phyloP scores from a whole-genome alignment of 2,113 vertebrate genomes.

The Typhlomys cinereus region DNA sequence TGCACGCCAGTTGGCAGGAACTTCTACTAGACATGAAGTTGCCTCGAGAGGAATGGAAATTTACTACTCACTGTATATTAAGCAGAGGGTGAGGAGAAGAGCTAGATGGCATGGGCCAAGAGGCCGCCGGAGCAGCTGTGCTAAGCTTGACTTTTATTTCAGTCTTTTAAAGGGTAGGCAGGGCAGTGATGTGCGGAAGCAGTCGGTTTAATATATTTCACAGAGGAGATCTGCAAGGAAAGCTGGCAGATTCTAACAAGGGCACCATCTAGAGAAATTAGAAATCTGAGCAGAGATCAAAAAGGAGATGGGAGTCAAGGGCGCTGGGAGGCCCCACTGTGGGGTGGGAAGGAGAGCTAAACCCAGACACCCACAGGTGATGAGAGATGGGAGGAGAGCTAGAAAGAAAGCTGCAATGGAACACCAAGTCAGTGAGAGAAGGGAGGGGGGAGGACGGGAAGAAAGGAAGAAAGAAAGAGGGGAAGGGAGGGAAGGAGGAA shows the following conservation, averaged over 20 bases:
- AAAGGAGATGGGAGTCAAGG: constrained; percentile 55
- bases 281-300: constrained; percentile 51
- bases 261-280: constrained; percentile 31
- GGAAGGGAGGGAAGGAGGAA: background rate
- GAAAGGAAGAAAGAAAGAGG: background rate
- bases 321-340: background rate
- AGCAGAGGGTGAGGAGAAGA: constrained; percentile 19
- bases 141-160: constrained; percentile 30
- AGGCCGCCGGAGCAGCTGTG: background rate
- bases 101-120: background rate
- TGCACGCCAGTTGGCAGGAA: constrained; percentile 37
- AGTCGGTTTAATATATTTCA: constrained; percentile 10
- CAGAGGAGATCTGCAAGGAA: constrained; percentile 5
- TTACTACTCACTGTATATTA: constrained; percentile 28
- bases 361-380: background rate
- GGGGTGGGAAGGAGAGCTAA: background rate
- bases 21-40: constrained; percentile 52
- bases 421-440: background rate
- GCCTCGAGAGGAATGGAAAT: constrained; percentile 54
- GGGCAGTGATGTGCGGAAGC: background rate
- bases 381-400: background rate
- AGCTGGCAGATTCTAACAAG: constrained; percentile 44
- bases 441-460: background rate
- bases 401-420: background rate
- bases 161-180: constrained; percentile 44